Evolutionary conservation across 2,888 invertebrate species (phyloP).

Genomic region (Microctonus aethiopoides): DNA sequence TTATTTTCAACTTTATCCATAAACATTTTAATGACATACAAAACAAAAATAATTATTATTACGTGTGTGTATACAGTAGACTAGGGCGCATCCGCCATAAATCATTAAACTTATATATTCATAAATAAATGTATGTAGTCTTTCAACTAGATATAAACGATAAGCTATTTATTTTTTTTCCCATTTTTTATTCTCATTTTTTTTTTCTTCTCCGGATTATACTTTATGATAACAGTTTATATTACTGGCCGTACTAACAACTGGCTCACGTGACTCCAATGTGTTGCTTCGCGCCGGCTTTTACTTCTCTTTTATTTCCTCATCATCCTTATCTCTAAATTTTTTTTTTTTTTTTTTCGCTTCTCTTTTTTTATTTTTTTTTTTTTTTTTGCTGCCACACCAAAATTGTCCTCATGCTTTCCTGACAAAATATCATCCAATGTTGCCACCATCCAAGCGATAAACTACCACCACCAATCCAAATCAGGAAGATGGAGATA

Average conservation of each 20-base stretch:
- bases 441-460: slow-evolving; percentile 10
- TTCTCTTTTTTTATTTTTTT: background rate
- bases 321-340: slow-evolving; percentile 8
- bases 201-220: slow-evolving; percentile 1
- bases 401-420: slow-evolving; percentile 5
- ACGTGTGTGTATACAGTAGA: slow-evolving; percentile 15
- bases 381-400: background rate
- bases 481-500: background rate
- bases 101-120: slow-evolving; percentile 10
- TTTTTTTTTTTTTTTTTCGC: background rate
- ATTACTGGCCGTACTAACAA: slow-evolving; percentile 8
- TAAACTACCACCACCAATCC: slow-evolving; percentile 7
- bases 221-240: slow-evolving; percentile 29
- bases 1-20: background rate
- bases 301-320: slow-evolving; percentile 14
- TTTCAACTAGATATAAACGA: slow-evolving; percentile 7
- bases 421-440: slow-evolving; percentile 16
- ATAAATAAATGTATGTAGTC: slow-evolving; percentile 10
- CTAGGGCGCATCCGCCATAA: slow-evolving; percentile 14
- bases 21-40: slow-evolving; percentile 4
- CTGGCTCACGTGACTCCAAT: slow-evolving; percentile 32
- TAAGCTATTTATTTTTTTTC: no score
- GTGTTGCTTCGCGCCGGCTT: slow-evolving; percentile 39
- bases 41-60: slow-evolving; percentile 1
- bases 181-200: background rate